Conservation (phyloP, 2,888 invertebrate species). For the Tromatobia lineatoria region DNA sequence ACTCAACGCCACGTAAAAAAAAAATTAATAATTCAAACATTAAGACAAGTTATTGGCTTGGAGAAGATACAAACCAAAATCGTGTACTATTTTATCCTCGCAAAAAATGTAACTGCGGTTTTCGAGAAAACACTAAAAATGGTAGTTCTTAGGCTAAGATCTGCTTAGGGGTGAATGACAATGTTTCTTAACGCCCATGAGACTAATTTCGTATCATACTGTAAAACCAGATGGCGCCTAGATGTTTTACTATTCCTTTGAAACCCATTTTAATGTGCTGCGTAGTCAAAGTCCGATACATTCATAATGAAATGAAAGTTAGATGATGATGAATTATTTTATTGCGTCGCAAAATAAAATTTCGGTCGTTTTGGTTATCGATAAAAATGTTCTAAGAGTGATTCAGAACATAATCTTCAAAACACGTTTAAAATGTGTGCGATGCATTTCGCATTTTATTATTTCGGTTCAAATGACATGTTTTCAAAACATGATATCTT, state of each 20-base stretch:
- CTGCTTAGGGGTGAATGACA: neutral
- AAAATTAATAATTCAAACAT: too few relatives aligned
- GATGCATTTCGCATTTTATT: neutral
- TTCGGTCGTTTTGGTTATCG: neutral
- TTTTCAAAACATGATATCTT: neutral
- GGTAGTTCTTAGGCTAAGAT: too few relatives aligned
- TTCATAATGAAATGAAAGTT: neutral
- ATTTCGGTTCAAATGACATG: neutral
- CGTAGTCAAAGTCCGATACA: neutral
- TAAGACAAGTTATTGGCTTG: neutral
- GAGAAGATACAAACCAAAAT: neutral
- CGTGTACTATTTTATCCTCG: neutral
- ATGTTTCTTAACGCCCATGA: neutral
- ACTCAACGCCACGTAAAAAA: too few relatives aligned
- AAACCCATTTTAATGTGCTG: neutral
- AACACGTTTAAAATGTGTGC: neutral
- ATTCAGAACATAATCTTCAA: neutral
- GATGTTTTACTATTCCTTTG: neutral
- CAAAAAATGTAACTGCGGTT: neutral
- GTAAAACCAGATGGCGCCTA: neutral
- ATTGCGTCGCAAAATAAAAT: neutral
- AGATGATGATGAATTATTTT: neutral
- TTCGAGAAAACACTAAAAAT: neutral
- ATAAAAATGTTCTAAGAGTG: neutral
- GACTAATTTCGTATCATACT: neutral